Base-by-base conservation (phyloP, 2,797 vertebrate species). In the Typhlichthys subterraneus region DNA sequence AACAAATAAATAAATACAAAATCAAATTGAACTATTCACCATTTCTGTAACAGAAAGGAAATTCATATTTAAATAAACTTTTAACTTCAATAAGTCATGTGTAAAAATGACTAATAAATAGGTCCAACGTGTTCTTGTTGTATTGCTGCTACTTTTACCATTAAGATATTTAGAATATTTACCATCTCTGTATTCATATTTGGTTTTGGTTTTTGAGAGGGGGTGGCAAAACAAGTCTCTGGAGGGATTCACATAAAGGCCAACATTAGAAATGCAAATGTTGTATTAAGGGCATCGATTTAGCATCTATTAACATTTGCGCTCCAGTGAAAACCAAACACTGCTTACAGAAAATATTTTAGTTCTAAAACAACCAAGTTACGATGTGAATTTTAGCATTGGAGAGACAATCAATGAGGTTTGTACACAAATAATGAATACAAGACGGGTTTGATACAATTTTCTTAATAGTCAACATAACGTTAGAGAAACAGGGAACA, bases 241-340 rank as follows among this genome's bases (percentile, higher is more conserved):
- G 56, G 79, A 67, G 83, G 76, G 58, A 66, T 60, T 14, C 69
- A 61, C 73, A 86, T 87, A 79, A 84, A 88, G 81, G 85, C 71
- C 84, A 85, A 80, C 74, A 89, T 85, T 84, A 85, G 76, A 86
- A 88, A 90, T 88, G 83, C 85, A 87, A 90, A 90, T 88, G 82
- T 88, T 85, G 76, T 87, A 88, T 90, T 82, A 81, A 75, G 38
- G 65, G 61, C 69, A 86, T 89, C 77, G 87, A 90, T 89, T 88
- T 82, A 77, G 86, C 75, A 88, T 86, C 76, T 72, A 70, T 88
- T 88, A 87, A 88, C 90, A 92, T 89, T 87, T 90, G 63, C 45
- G 42, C 69, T 63, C 66, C 65, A 71, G 73, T 50, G 53, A 73
- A 85, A 73, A 80, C 38, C 81, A 83, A 84, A 88, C 80, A 72